Evolutionary conservation across 2,113 vertebrate genomes (phyloP).

Genomic region (Spermophilus dauricus): DNA sequence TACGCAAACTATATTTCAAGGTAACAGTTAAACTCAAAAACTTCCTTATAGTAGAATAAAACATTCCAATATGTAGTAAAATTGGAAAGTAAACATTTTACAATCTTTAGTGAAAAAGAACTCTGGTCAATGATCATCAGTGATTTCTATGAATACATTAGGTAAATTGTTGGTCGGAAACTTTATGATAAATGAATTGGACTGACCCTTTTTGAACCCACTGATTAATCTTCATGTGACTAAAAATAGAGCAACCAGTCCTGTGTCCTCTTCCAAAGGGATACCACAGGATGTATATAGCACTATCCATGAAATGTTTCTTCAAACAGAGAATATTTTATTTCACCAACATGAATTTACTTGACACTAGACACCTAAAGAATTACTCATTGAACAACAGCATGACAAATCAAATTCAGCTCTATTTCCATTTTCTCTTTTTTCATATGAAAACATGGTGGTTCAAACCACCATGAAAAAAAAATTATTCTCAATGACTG

Average conservation of each 20-base stretch:
- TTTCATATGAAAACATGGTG: not conserved
- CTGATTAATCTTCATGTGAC: not conserved
- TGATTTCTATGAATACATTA: not conserved
- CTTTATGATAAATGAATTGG: not conserved
- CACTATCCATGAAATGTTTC: not conserved
- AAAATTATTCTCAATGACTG: not conserved
- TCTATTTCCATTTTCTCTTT: conserved; percentile 43
- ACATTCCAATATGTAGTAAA: conserved; percentile 9
- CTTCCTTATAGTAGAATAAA: not conserved
- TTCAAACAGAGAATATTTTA: not conserved
- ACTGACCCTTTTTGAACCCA: not conserved
- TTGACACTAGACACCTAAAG: not conserved
- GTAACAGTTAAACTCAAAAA: conserved; percentile 6
- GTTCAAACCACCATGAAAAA: not conserved
- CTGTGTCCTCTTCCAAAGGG: not conserved
- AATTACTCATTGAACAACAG: not conserved
- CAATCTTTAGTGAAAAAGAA: not conserved
- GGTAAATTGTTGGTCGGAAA: not conserved
- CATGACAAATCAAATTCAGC: not conserved
- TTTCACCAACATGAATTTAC: conserved; percentile 24
- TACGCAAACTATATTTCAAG: not conserved
- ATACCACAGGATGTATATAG: not conserved
- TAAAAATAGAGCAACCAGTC: not conserved
- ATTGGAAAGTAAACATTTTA: conserved; percentile 48
- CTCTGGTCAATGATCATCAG: not conserved